Percentiles rank a stretch among this genome's conserved stretches.
phyloP scores from a whole-genome alignment of 2,888 invertebrate genomes.

The Gastrophysa polygoni region DNA sequence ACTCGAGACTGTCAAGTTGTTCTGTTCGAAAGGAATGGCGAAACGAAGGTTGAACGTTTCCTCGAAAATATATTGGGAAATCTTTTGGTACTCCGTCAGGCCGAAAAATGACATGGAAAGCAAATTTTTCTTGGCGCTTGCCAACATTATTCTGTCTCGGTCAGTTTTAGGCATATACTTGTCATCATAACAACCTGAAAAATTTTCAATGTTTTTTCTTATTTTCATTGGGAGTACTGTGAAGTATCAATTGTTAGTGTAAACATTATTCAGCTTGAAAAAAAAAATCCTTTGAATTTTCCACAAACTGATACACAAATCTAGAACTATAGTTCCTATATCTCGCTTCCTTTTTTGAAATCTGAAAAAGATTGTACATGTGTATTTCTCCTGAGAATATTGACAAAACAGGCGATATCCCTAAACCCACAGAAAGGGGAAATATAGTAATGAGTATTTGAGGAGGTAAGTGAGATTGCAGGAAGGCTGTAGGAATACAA shows the following conservation, averaged over 20 bases:
- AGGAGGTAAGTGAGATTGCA: background rate
- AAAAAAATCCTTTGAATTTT: no score
- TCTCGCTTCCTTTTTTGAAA: no score
- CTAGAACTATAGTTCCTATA: no score
- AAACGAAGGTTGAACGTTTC: conserved; percentile 91
- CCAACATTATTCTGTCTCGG: conserved; percentile 84
- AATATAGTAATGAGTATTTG: background rate
- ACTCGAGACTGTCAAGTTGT: conserved; percentile 88
- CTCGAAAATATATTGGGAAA: conserved; percentile 91
- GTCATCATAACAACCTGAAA: conserved; percentile 84
- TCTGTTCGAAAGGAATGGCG: conserved; percentile 89
- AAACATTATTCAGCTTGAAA: no score
- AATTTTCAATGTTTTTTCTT: no score
- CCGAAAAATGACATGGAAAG: conserved; percentile 97
- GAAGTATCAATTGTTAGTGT: no score
- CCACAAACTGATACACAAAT: no score
- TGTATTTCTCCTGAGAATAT: no score
- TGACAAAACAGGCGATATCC: no score
- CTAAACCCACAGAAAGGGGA: background rate
- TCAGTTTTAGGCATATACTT: conserved; percentile 75
- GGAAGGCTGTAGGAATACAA: no score
- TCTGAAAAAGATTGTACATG: no score
- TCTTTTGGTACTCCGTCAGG: conserved; percentile 93
- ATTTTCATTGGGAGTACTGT: no score
- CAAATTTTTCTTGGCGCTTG: conserved; percentile 94